phyloP scores from a whole-genome alignment of 2,797 vertebrate species.

The Gallinago stenura region DNA sequence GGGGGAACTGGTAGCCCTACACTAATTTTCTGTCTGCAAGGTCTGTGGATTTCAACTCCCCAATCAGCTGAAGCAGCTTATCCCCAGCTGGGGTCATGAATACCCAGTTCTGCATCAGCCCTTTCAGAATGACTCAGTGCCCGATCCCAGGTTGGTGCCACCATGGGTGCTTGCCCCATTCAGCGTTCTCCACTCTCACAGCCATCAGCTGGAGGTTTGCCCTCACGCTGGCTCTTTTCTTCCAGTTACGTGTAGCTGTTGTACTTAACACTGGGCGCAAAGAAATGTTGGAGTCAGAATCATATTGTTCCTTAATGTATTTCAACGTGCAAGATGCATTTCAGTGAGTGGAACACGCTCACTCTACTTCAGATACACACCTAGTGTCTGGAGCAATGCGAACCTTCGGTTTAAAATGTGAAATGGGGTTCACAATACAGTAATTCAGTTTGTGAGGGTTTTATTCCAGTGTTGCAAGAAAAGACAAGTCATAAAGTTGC shows the following conservation, averaged over 20 bases:
- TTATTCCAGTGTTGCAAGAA: background rate
- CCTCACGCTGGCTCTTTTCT: background rate
- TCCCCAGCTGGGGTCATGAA: background rate
- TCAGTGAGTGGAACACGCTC: background rate
- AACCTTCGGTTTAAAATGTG: background rate
- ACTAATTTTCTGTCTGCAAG: background rate
- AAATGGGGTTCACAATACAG: background rate
- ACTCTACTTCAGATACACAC: background rate
- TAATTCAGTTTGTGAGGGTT: background rate
- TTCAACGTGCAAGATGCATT: background rate
- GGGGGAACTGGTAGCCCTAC: background rate
- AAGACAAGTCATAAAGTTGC: background rate
- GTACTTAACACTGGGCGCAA: background rate
- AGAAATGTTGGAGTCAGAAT: background rate
- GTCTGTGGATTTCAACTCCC: background rate
- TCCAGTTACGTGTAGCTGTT: background rate
- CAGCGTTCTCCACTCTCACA: background rate
- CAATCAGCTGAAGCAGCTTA: accelerated
- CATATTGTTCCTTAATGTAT: background rate
- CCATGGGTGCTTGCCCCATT: accelerated
- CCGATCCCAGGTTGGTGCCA: accelerated
- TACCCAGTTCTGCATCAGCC: background rate
- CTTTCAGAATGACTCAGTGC: background rate
- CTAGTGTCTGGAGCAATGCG: background rate
- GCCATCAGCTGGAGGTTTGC: background rate